These are phyloP conservation scores for Nomada goodeniana DNA, from an alignment of 2,888 invertebrate species.

Conservation along the genomic window DNA sequence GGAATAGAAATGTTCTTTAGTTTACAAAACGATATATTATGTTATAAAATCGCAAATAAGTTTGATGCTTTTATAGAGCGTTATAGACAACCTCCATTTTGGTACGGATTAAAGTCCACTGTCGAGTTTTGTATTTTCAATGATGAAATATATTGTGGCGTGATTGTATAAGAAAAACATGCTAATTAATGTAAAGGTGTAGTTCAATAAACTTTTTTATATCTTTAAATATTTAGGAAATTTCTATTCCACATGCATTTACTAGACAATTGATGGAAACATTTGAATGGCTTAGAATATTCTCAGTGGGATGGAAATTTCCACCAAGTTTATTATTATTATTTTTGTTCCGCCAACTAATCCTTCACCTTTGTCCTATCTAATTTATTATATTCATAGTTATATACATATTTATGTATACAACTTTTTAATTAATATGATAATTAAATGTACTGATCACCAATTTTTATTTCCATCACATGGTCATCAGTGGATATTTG, in stretches of 20 bases:
- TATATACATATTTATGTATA: not conserved
- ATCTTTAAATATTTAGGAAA: conserved; percentile 73
- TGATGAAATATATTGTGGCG: conserved; percentile 20
- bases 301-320: conserved; percentile 84
- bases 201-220: conserved; percentile 67
- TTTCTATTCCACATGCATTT: conserved; percentile 84
- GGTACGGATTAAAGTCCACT: conserved; percentile 6
- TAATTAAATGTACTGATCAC: not conserved
- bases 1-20: conserved; percentile 78
- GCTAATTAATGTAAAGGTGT: conserved; percentile 50
- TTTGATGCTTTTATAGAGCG: conserved; percentile 30
- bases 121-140: conserved; percentile 35
- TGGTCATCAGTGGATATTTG: conserved; percentile 10
- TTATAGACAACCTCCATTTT: conserved; percentile 25
- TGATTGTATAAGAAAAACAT: conserved; percentile 28
- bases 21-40: conserved; percentile 25
- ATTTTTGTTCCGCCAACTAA: conserved; percentile 55
- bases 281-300: conserved; percentile 2
- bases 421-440: not conserved
- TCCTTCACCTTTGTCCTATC: conserved; percentile 7
- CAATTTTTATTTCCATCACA: not conserved
- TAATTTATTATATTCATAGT: not conserved
- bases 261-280: conserved; percentile 20
- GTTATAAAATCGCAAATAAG: conserved; percentile 18
- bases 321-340: conserved; percentile 75